A percentile compares a stretch with the other conserved stretches of the same genome.
Conservation (phyloP, 1,140 invertebrate species). For the Pseudoatta argentina region DNA sequence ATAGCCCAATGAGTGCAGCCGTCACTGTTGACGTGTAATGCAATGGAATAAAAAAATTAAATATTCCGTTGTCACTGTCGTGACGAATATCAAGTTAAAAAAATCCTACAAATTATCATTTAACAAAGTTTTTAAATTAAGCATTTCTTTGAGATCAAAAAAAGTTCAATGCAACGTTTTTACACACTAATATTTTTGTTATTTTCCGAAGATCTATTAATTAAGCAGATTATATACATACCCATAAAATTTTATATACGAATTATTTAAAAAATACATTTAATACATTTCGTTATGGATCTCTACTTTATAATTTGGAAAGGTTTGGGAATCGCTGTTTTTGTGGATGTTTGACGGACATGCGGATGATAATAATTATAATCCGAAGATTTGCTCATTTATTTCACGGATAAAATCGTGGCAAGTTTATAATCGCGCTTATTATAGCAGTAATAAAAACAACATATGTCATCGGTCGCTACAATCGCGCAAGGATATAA, state of each 20-base stretch:
- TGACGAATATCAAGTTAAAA: background rate
- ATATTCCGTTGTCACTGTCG: background rate
- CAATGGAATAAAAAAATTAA: conserved; percentile 27
- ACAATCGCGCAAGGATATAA: conserved; percentile 13
- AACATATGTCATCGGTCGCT: conserved; percentile 3
- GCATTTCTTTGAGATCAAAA: background rate
- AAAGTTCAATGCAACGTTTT: background rate
- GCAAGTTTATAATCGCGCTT: conserved; percentile 8
- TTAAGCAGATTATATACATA: background rate
- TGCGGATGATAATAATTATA: conserved; percentile 35
- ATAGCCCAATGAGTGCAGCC: background rate
- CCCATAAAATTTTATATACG: background rate
- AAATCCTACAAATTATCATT: background rate
- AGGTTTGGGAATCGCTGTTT: background rate
- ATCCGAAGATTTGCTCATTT: conserved; percentile 28
- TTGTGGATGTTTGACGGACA: background rate
- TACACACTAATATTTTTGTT: background rate
- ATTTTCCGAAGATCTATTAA: background rate
- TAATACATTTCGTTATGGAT: background rate
- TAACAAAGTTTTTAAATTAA: background rate
- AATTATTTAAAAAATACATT: conserved; percentile 12
- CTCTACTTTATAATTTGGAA: background rate
- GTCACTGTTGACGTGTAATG: background rate
- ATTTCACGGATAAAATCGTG: conserved; percentile 26
- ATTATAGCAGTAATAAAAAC: conserved; percentile 34